Conservation (phyloP, 2,113 vertebrate genomes). For the Antechinus flavipes region DNA sequence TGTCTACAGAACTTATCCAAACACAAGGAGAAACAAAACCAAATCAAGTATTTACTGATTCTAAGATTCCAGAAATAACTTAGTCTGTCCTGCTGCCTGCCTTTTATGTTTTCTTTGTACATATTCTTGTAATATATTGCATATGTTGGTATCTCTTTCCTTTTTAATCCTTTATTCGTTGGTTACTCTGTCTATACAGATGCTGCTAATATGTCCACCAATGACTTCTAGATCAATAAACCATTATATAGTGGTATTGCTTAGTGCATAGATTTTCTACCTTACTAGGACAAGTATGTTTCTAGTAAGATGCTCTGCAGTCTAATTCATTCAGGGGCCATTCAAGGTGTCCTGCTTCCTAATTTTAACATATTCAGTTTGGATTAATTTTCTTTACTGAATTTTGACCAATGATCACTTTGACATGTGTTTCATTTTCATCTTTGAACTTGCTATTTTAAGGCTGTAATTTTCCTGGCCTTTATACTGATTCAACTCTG, state of each 20-base stretch:
- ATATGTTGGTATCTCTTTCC: neutral
- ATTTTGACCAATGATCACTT: neutral
- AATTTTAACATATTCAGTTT: neutral
- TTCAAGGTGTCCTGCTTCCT: neutral
- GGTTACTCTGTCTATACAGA: neutral
- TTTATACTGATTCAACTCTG: neutral
- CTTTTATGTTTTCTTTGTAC: neutral
- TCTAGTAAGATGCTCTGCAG: neutral
- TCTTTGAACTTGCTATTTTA: neutral
- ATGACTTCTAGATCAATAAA: neutral
- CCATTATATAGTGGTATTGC: neutral
- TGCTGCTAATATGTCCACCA: neutral
- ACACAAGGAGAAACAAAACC: neutral
- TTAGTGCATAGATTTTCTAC: neutral
- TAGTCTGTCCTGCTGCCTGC: neutral
- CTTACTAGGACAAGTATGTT: neutral
- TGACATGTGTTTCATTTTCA: neutral
- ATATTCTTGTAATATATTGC: neutral
- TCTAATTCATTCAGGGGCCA: neutral
- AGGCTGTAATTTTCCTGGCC: neutral
- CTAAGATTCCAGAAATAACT: neutral
- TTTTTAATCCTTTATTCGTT: neutral
- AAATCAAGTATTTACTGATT: neutral
- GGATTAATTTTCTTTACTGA: neutral
- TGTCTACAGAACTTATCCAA: neutral